phyloP scores from a whole-genome alignment of 2,797 vertebrate genomes.

The Phalloptychus januarius region DNA sequence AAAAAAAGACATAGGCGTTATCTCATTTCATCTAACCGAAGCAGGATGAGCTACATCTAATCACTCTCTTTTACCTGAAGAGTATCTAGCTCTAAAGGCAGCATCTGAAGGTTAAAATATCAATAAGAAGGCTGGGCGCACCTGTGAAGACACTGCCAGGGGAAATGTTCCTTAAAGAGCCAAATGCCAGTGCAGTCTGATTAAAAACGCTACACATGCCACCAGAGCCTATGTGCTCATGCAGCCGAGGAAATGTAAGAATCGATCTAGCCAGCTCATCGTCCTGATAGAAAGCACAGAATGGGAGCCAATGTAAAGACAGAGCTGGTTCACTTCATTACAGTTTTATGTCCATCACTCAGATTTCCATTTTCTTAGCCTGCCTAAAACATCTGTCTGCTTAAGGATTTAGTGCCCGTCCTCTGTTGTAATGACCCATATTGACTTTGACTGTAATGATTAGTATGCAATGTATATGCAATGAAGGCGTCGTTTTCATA shows the following conservation, averaged over 20 bases:
- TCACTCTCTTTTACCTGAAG: slow-evolving; percentile 11
- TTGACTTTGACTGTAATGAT: slow-evolving; percentile 27
- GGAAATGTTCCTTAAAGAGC: slow-evolving; percentile 44
- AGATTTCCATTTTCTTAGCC: slow-evolving; percentile 30
- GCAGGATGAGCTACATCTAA: slow-evolving; percentile 21
- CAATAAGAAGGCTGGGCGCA: slow-evolving; percentile 41
- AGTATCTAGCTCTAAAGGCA: slow-evolving; percentile 13
- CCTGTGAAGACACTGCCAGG: slow-evolving; percentile 26
- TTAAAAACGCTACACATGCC: slow-evolving; percentile 46
- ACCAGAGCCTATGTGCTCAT: slow-evolving; percentile 44
- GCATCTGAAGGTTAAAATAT: slow-evolving; percentile 42
- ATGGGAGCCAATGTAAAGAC: slow-evolving; percentile 57
- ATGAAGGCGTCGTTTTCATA: neutral
- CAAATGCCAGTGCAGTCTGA: slow-evolving; percentile 49
- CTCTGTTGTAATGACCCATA: slow-evolving; percentile 26
- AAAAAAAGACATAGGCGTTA: slow-evolving; percentile 8
- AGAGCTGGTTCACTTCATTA: slow-evolving; percentile 51
- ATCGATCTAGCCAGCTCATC: slow-evolving; percentile 56
- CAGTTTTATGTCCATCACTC: slow-evolving; percentile 52
- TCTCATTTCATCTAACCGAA: slow-evolving; percentile 8
- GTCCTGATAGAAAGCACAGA: slow-evolving; percentile 49
- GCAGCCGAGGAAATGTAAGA: slow-evolving; percentile 62
- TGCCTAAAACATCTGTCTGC: slow-evolving; percentile 41
- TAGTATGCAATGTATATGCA: slow-evolving; percentile 12
- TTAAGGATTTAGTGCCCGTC: slow-evolving; percentile 22